Conservation (phyloP, 2,888 invertebrate species). For the Sericinus montela region DNA sequence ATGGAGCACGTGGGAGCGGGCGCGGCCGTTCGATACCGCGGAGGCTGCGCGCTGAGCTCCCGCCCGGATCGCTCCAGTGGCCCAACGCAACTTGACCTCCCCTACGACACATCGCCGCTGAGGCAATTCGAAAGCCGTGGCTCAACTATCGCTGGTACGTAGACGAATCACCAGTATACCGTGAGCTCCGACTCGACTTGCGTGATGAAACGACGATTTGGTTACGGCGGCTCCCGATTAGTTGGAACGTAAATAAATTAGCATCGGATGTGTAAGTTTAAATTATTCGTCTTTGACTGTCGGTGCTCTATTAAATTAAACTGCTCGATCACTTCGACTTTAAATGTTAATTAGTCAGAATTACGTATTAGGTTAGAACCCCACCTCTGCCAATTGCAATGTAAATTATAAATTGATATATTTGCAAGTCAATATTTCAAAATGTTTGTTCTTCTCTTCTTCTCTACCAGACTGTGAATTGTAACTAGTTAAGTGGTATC, state of each 20-base stretch:
- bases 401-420: no score
- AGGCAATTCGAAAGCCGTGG: neutral
- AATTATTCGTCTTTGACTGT: conserved; percentile 2
- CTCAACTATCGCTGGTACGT: conserved; percentile 3
- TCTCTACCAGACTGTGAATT: no score
- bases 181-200: neutral
- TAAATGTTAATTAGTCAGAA: neutral
- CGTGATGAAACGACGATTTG: conserved; percentile 4
- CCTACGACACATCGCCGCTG: neutral
- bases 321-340: neutral
- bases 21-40: conserved; percentile 46
- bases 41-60: conserved; percentile 44
- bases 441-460: no score
- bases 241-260: conserved; percentile 13
- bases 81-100: conserved; percentile 1
- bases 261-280: conserved; percentile 11
- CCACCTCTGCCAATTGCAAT: no score
- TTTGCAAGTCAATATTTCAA: no score
- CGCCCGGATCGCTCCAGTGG: conserved; percentile 30
- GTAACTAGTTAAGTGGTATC: no score
- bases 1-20: conserved; percentile 41
- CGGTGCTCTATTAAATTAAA: conserved; percentile 11
- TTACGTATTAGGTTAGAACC: no score
- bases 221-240: conserved; percentile 2
- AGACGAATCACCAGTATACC: neutral